These are phyloP conservation scores for Homarus gammarus DNA, from an alignment of 2,888 invertebrate genomes.

Conservation along the genomic window DNA sequence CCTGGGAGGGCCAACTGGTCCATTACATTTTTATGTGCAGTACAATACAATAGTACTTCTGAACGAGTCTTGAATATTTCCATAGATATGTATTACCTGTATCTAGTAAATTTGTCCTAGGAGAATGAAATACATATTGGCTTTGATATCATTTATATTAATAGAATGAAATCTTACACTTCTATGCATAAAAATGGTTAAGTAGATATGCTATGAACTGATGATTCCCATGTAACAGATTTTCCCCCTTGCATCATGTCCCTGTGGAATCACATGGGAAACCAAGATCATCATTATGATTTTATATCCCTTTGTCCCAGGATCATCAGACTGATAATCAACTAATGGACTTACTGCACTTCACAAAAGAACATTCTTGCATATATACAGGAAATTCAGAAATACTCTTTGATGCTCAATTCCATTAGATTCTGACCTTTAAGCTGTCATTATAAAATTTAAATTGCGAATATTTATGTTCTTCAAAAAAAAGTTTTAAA, in stretches of 20 bases:
- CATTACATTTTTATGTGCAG: too few species aligned
- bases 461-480: too few species aligned
- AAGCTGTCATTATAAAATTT: background rate
- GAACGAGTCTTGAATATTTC: too few species aligned
- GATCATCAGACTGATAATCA: constrained; percentile 3
- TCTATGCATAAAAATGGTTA: constrained; percentile 71
- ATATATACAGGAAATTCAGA: background rate
- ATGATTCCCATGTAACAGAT: constrained; percentile 54
- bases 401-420: background rate
- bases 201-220: constrained; percentile 70
- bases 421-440: constrained; percentile 15
- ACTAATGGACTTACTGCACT: constrained; percentile 19
- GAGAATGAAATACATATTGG: constrained; percentile 30
- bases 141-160: constrained; percentile 66
- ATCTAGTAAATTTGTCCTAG: too few species aligned
- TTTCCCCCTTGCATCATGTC: constrained; percentile 1
- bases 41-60: too few species aligned
- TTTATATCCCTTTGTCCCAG: constrained; percentile 14
- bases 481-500: too few species aligned
- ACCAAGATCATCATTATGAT: background rate
- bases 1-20: too few species aligned
- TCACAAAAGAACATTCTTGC: constrained; percentile 18
- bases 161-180: constrained; percentile 70
- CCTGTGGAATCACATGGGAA: too few species aligned
- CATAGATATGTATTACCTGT: too few species aligned